These are phyloP conservation scores for Magallana angulata DNA, from an alignment of 1,140 invertebrate genomes.

Conservation along the genomic window DNA sequence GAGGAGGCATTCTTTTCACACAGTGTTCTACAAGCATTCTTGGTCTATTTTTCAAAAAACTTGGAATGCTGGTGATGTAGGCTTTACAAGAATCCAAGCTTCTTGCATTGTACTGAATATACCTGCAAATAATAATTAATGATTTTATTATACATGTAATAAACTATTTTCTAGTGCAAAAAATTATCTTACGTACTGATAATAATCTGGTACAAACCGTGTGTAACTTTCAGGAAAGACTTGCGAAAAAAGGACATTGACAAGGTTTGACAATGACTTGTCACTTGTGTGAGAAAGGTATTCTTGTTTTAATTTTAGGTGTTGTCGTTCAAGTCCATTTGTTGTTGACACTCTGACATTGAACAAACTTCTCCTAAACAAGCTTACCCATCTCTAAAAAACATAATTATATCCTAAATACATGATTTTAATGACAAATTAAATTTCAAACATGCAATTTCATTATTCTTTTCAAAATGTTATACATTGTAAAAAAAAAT, in stretches of 20 bases:
- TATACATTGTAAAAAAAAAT: conserved; percentile 7
- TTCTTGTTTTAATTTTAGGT: conserved; percentile 37
- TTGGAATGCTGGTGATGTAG: not conserved
- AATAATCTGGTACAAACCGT: conserved; percentile 6
- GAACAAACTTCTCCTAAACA: conserved; percentile 39
- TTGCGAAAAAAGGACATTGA: conserved; percentile 24
- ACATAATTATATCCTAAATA: not conserved
- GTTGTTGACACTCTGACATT: conserved; percentile 45
- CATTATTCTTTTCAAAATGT: not conserved
- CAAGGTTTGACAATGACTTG: conserved; percentile 38
- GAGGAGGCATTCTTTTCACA: conserved; percentile 33
- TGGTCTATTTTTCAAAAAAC: conserved; percentile 35
- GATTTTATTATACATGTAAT: not conserved
- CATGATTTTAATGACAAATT: not conserved
- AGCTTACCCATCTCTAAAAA: conserved; percentile 23
- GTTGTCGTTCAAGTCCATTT: conserved; percentile 50
- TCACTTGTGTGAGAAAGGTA: conserved; percentile 37
- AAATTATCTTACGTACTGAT: not conserved
- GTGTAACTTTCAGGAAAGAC: conserved; percentile 25
- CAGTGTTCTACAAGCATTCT: conserved; percentile 40
- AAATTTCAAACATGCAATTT: not conserved
- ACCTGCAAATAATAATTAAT: conserved; percentile 34
- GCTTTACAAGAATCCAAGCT: not conserved
- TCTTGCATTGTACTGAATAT: conserved; percentile 36
- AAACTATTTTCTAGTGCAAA: not conserved